Base-by-base conservation (phyloP, 2,797 vertebrate species). In the Cephalopachus bancanus region DNA sequence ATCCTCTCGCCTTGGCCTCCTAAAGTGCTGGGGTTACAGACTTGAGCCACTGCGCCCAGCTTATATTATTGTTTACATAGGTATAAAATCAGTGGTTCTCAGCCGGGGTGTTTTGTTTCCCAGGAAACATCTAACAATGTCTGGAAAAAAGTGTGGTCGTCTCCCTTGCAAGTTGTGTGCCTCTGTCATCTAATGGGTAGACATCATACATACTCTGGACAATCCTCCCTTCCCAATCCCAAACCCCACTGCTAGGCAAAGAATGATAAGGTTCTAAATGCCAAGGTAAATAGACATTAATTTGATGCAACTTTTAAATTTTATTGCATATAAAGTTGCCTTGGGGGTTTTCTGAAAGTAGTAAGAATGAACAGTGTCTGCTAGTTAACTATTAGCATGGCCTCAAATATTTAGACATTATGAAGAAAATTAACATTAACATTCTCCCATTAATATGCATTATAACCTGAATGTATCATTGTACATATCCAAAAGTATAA, bases 381-480 rank as follows among this genome's bases (percentile, higher is more conserved):
- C 49, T 65, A 65, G 11, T 30, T 5, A 33, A 76, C 5, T 67
- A 33, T 64, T 89, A 81, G 65, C 9, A 69, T 49, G 24, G 80
- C 60, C 8, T 92, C 65, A 60, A 81, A 24, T n/a, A 76, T 26
- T 24, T 55, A 74, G 44, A 94, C 0, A 37, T 71, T 57, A 51
- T 49, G 19, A 88, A 79, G 5, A 89, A 74, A 15, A 74, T 76
- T 86, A 67, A 44, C n/a, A 80, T 75, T 83, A 60, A 10, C 55
- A 79, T 85, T 74, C 1, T 64, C 44, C 62, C 80, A 60, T 91
- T 80, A 92, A n/a, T 22, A 75, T 67, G 8, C 67, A 83, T 64
- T 95, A 93, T 95, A 84, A 88, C 53, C 11, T 93, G 57, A 94
- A 75, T 33, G 64, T 92, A 75, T 90, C 20, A 59, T 67, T 51